Base-by-base conservation (phyloP, 2,888 invertebrate species). In the Cerastoderma edule region DNA sequence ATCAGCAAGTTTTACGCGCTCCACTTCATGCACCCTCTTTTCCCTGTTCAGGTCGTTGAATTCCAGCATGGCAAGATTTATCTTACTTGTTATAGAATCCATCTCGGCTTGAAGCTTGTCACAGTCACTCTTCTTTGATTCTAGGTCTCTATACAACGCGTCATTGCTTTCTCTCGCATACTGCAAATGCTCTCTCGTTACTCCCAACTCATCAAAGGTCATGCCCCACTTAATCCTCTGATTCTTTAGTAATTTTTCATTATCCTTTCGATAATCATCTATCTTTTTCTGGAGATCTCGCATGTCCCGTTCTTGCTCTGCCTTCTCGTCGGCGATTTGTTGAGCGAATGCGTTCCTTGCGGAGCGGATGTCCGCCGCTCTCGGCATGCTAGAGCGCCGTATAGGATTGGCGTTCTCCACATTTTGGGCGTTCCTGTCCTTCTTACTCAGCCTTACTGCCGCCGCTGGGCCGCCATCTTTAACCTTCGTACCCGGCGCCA, bases 191-290 rank as follows among this genome's bases (percentile, higher is more conserved):
- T 69, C 63, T 35, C 65, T 69, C 1, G 77, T 30, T 46, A 56
- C 53, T 35, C 75, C 69, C 60, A 80, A 67, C 10, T 67, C 64
- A 57, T 80, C 80, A 13, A 80, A 54, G 6, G 69, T 70, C n/a
- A 74, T 53, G 33, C 80, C 80, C 69, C 69, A 80, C 64, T 80
- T 77, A 5, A 65, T 24, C 27, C 30, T 70, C 56, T 80, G 80
- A n/a, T 80, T 73, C 24, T 70, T 48, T n/a, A 75, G 8, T 2
- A 80, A 33, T 48, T 80, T 80, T 19, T 74, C 77, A 39, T 77
- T 80, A 27, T 80, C 80, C 60, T 50, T 75, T 24, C 50, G 68
- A 30, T 66, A 72, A 39, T 65, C 68, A 19, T 32, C 46, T 32
- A 80, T 80, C 39, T 67, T 77, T 5, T 76, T 75, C n/a, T 60